Conservation (phyloP, 2,797 vertebrate genomes). For the Enteromius mattozi region DNA sequence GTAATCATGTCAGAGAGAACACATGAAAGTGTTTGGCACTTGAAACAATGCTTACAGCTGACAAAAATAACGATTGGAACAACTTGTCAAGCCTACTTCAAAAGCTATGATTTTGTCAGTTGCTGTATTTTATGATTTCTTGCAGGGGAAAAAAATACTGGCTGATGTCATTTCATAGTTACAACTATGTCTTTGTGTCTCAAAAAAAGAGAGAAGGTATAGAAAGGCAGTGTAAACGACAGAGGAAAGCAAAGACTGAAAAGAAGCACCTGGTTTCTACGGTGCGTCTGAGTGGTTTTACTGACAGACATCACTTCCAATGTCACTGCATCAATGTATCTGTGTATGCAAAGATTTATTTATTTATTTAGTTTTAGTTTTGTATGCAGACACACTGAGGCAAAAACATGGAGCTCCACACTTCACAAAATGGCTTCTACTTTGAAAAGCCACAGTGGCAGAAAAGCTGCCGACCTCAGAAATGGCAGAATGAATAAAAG, state of each 20-base stretch:
- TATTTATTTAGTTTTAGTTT: neutral
- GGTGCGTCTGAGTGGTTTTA: conserved; percentile 19
- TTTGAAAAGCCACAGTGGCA: conserved; percentile 68
- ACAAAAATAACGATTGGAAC: conserved; percentile 32
- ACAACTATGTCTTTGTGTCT: conserved; percentile 35
- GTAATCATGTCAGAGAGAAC: conserved; percentile 30
- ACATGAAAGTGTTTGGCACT: conserved; percentile 14
- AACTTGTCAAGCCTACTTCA: conserved; percentile 27
- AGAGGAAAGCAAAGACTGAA: conserved; percentile 5
- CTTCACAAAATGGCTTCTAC: conserved; percentile 59
- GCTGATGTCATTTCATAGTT: conserved; percentile 45
- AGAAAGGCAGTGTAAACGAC: neutral
- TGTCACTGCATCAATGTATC: conserved; percentile 12
- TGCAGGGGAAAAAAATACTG: neutral
- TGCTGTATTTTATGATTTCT: neutral
- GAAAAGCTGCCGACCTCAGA: conserved; percentile 67
- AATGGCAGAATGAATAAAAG: conserved; percentile 80
- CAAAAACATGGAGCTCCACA: conserved; percentile 25
- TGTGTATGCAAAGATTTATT: neutral
- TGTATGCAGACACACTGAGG: neutral
- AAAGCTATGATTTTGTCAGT: conserved; percentile 30
- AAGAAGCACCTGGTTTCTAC: conserved; percentile 25
- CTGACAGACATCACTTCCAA: conserved; percentile 32
- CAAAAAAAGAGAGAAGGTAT: neutral
- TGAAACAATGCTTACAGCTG: conserved; percentile 17